phyloP scores from a whole-genome alignment of 2,888 invertebrate species.

The Sphaeridia pumilis region DNA sequence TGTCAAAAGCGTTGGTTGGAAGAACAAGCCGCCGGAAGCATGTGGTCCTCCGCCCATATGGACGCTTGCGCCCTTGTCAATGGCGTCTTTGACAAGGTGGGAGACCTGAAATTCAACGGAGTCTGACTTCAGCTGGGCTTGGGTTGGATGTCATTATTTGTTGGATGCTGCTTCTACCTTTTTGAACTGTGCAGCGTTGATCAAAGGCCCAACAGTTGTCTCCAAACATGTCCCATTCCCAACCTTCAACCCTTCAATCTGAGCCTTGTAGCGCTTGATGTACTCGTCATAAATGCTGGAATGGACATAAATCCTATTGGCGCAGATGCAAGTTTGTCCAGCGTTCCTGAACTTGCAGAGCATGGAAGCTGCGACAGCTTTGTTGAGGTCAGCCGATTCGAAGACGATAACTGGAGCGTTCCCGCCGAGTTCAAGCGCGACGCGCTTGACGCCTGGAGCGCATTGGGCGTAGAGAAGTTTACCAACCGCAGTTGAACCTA shows the following conservation, averaged over 20 bases:
- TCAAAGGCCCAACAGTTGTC: conserved; percentile 78
- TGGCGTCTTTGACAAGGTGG: conserved; percentile 70
- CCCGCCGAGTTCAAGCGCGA: conserved; percentile 91
- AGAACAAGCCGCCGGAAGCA: conserved; percentile 64
- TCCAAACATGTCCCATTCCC: conserved; percentile 64
- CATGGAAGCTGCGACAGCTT: conserved; percentile 76
- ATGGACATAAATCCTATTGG: conserved; percentile 80
- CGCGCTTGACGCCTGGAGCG: conserved; percentile 72
- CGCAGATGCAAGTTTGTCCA: conserved; percentile 93
- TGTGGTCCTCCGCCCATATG: conserved; percentile 63
- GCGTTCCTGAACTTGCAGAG: conserved; percentile 87
- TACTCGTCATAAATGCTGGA: conserved; percentile 66
- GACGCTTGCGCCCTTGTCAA: conserved; percentile 67
- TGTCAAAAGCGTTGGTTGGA: conserved; percentile 76
- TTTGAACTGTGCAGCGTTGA: conserved; percentile 70
- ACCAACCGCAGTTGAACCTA: conserved; percentile 74
- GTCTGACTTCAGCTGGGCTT: no score
- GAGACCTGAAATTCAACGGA: conserved; percentile 47
- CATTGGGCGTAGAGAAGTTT: conserved; percentile 75
- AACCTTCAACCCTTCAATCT: conserved; percentile 57
- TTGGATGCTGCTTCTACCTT: conserved; percentile 46
- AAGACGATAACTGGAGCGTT: conserved; percentile 98
- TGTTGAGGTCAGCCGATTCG: conserved; percentile 72
- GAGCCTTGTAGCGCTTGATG: conserved; percentile 54
- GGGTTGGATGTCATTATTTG: neutral